Evolutionary conservation across 2,888 invertebrate species (phyloP).

Genomic region (Ptychoptera contaminata): DNA sequence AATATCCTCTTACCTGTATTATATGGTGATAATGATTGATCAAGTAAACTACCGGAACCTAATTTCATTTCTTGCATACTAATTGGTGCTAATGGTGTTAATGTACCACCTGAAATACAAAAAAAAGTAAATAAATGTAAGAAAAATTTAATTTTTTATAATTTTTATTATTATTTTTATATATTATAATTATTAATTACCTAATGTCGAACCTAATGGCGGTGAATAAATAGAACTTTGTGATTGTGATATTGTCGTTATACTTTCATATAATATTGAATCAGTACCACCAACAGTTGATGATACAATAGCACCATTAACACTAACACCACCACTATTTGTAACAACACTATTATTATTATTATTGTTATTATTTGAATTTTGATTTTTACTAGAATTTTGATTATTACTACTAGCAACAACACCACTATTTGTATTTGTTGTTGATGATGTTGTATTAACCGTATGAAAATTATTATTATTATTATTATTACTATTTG

Average conservation of each 20-base stretch:
- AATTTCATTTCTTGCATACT: conserved; percentile 63
- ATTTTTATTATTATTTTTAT: not conserved
- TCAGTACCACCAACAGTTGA: conserved; percentile 35
- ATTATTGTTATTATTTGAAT: too few relatives aligned
- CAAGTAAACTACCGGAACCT: conserved; percentile 41
- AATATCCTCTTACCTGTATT: conserved; percentile 40
- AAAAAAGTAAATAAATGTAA: not conserved
- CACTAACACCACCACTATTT: conserved; percentile 7
- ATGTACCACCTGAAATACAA: conserved; percentile 31
- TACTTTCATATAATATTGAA: conserved; percentile 49
- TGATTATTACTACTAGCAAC: too few relatives aligned
- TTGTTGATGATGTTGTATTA: too few relatives aligned
- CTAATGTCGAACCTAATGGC: conserved; percentile 52
- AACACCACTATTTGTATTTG: too few relatives aligned
- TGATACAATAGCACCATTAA: conserved; percentile 17
- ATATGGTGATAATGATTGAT: conserved; percentile 50
- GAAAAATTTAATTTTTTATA: not conserved
- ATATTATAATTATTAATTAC: conserved; percentile 24
- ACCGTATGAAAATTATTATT: too few relatives aligned
- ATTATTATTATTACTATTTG: too few relatives aligned
- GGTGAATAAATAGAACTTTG: conserved; percentile 63
- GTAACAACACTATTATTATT: conserved; percentile 20
- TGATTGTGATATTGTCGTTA: conserved; percentile 56
- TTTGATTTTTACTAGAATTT: too few relatives aligned
- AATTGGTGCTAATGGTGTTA: conserved; percentile 57